phyloP scores from a whole-genome alignment of 64 coral and sea anemone species.

The Stichodactyla helianthus region DNA sequence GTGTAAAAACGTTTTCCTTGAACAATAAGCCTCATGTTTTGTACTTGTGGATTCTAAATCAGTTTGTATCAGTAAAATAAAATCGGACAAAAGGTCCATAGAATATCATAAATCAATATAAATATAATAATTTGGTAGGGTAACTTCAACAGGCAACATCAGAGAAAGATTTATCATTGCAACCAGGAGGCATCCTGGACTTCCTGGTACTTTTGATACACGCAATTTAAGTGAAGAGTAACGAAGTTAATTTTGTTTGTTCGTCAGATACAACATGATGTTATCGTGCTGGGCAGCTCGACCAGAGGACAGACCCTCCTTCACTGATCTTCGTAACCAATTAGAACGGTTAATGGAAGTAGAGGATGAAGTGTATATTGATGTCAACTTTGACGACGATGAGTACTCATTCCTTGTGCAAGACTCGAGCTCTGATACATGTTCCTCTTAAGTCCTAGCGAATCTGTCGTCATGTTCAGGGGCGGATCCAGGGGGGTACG shows the following conservation, averaged over 20 bases:
- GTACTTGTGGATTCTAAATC: too few relatives aligned
- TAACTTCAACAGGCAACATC: too few relatives aligned
- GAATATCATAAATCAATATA: too few relatives aligned
- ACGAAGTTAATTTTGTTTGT: background rate
- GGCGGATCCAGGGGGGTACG: too few relatives aligned
- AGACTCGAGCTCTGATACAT: conserved; percentile 7
- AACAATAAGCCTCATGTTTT: too few relatives aligned
- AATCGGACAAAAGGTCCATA: too few relatives aligned
- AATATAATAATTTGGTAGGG: too few relatives aligned
- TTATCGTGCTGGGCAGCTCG: conserved; percentile 47
- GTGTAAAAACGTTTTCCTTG: too few relatives aligned
- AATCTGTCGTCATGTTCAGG: too few relatives aligned
- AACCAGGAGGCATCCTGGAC: too few relatives aligned
- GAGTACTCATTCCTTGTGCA: conserved; percentile 24
- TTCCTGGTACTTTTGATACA: background rate
- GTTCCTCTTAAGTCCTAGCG: background rate
- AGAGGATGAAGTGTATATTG: conserved; percentile 76
- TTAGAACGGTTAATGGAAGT: conserved; percentile 67
- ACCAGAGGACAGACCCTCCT: conserved; percentile 58
- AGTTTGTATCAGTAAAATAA: too few relatives aligned
- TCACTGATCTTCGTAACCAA: conserved; percentile 71
- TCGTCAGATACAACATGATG: conserved; percentile 69
- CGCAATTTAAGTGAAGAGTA: background rate
- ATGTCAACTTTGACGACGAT: conserved; percentile 55
- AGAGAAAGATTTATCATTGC: too few relatives aligned